Percentiles rank a stretch among this genome's conserved stretches.
phyloP scores from a whole-genome alignment of 2,113 vertebrate species.

The Elachura formosa region DNA sequence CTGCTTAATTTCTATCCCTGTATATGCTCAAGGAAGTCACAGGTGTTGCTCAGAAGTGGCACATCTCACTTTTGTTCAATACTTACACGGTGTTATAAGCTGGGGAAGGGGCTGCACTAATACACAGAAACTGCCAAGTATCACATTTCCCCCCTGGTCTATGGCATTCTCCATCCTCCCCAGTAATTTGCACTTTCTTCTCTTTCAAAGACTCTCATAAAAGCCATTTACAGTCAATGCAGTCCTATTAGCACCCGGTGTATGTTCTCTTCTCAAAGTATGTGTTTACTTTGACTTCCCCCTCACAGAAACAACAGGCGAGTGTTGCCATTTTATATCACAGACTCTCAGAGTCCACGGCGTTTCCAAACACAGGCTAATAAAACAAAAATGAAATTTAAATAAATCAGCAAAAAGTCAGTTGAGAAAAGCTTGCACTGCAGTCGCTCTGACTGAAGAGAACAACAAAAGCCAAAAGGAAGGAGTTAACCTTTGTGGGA shows the following conservation, averaged over 20 bases:
- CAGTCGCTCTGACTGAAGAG: not conserved
- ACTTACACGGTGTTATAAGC: not conserved
- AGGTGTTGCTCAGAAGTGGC: not conserved
- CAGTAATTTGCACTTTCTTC: not conserved
- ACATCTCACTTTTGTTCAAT: not conserved
- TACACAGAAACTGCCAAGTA: not conserved
- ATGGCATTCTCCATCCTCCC: not conserved
- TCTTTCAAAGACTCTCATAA: not conserved
- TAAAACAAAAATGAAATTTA: conserved; percentile 43
- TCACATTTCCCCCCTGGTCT: not conserved
- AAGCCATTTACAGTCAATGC: conserved; percentile 1
- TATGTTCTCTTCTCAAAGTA: not conserved
- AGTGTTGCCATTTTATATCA: not conserved
- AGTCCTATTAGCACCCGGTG: not conserved
- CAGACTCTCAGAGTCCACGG: not conserved
- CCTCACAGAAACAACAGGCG: not conserved
- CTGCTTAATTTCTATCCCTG: not conserved
- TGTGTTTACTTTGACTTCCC: not conserved
- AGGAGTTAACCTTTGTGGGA: not conserved
- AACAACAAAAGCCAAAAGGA: conserved; percentile 14
- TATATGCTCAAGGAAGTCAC: not conserved
- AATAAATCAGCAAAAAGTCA: conserved; percentile 1
- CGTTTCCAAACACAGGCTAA: not conserved
- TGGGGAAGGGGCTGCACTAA: not conserved
- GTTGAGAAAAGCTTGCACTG: conserved; percentile 10